Base-by-base conservation (phyloP, 2,113 vertebrate genomes). In the Laticauda laticaudata region DNA sequence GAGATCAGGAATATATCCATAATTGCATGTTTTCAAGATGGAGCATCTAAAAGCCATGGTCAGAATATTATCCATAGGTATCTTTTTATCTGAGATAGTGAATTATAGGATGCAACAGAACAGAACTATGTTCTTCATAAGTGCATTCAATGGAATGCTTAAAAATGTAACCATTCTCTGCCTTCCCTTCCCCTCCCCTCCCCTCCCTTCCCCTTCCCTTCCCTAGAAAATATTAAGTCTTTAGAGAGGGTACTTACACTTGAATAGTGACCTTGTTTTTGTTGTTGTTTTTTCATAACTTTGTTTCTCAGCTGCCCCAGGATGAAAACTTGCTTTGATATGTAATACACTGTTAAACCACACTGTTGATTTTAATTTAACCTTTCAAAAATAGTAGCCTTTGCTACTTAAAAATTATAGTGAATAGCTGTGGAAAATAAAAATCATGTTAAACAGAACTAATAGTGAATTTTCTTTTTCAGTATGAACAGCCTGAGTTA, bases 141-240 rank as follows among this genome's bases (percentile, higher is more conserved):
- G 92, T 94, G 87, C 39, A 18, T 92, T 39, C 90, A 91, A 59
- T 95, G 90, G 94, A 95, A 94, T 93, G 0, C 10, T 90, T 93
- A 45, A 91, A 95, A 95, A 93, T 94, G 87, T 61, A 95, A 92
- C 94, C 92, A 34, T 43, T 96, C 87, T 23, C 11, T 87, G 56
- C 26, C 93, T 14, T 55, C 93, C 91, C 91, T 92, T 94, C 26
- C 43, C 92, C 91, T 94, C 93, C 91, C 23, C 11, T 91, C 88
- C 93, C 89, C 7, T n/a, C 88, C 93, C 89, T 5, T n/a, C 54
- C 91, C 92, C 86, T 87, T 56, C 26, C 94, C 10, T 45, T 56
- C 91, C 92, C 90, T 92, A 69, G 21, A 92, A 89, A 87, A 51
- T 34, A 88, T 89, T 94, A 61, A 75, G 59, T 69, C 93, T 90